These are phyloP conservation scores for Thereva unica DNA, from an alignment of 2,888 invertebrate species.

Conservation along the genomic window DNA sequence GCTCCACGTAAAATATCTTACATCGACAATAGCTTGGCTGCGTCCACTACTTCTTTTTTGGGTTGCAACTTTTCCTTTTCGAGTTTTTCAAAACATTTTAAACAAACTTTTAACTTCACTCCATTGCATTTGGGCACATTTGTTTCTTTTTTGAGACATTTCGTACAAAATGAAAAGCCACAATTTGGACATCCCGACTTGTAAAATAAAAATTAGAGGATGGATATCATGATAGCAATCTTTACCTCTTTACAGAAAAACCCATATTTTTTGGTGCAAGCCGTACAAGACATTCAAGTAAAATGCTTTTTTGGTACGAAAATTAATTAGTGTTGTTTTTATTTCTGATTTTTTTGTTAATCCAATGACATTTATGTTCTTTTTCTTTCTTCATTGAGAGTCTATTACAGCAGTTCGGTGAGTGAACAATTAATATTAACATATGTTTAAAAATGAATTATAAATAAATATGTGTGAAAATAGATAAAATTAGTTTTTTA, in stretches of 20 bases:
- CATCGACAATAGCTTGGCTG: conserved; percentile 14
- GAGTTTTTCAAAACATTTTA: conserved; percentile 56
- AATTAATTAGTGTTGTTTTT: no score
- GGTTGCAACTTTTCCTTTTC: conserved; percentile 46
- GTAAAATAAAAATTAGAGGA: conserved; percentile 1
- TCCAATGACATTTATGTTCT: no score
- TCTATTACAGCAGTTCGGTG: no score
- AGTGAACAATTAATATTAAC: no score
- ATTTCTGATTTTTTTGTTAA: no score
- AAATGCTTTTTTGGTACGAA: no score
- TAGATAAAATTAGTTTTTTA: no score
- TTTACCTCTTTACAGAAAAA: conserved; percentile 73
- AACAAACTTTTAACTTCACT: conserved; percentile 69
- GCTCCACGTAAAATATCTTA: neutral
- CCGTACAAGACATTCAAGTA: conserved; percentile 70
- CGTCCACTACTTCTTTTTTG: neutral
- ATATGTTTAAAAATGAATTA: no score
- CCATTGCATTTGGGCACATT: conserved; percentile 66
- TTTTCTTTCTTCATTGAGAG: no score
- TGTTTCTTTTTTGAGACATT: conserved; percentile 75
- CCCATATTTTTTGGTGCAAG: conserved; percentile 72
- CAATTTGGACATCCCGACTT: conserved; percentile 84
- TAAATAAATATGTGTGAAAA: no score
- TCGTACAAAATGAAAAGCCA: conserved; percentile 81
- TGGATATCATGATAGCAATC: neutral